Base-by-base conservation (phyloP, 2,888 invertebrate genomes). In the Lysandra coridon region DNA sequence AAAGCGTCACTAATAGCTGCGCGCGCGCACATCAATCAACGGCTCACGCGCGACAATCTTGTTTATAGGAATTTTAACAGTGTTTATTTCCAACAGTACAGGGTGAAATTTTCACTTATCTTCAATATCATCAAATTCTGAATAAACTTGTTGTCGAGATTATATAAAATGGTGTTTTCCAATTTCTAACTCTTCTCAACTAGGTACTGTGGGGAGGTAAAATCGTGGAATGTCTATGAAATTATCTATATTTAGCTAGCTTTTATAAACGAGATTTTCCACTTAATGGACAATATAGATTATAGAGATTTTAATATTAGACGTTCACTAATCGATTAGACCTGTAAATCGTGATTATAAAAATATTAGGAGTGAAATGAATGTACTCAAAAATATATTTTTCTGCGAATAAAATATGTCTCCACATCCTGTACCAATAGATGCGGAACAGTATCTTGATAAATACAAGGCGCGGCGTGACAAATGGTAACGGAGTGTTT, bases 401-500 rank as follows among this genome's bases (percentile, higher is more conserved):
- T 57, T 57, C 62, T 62, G 62, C 62, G 7, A 62, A 62, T n/a
- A 7, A 62, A 62, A 23, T 0, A 62, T 62, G 30, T 73, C 17
- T n/a, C 37, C 40, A 80, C 91, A 90, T 78, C 88, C 89, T 90
- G 86, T 91, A 88, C 74, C 78, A 84, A 83, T 84, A 84, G 85
- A 84, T 82, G 86, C 87, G 85, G 87, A 89, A 88, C 88, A 85
- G 86, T 88, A 92, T 93, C 93, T 91, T 93, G 94, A 94, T 94
- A 93, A 94, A 93, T 91, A 91, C 93, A 89, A 87, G 88, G 92
- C 89, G 90, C 89, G 85, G 90, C 88, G 90, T 94, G 94, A 94
- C 94, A 94, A 94, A 94, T 93, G 92, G 92, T 90, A 89, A 91
- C 91, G 88, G 92, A 90, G 90, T 93, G 93, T 92, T 93, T 93